Conservation (phyloP, 2,888 invertebrate species). For the Brachylomia viminalis region DNA sequence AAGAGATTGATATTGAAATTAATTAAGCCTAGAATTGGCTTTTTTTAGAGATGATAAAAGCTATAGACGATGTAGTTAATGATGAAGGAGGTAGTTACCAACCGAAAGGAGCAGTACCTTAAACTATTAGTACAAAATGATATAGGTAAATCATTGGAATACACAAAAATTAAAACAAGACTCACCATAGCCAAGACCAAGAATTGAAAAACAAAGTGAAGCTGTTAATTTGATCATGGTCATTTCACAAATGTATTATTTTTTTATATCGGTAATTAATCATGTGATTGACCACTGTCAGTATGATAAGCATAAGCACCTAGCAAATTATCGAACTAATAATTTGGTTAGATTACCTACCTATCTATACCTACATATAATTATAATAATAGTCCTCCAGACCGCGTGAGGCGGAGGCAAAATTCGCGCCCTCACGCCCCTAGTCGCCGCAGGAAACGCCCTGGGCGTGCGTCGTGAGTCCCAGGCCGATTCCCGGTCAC, state of each 20-base stretch:
- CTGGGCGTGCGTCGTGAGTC: too few relatives aligned
- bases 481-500: too few relatives aligned
- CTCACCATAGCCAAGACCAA: conserved; percentile 65
- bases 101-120: background rate
- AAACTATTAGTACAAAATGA: background rate
- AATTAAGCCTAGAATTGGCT: background rate
- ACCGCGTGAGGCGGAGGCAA: too few relatives aligned
- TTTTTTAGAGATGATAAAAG: background rate
- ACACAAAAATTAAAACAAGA: conserved; percentile 8
- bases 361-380: background rate
- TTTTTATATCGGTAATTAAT: conserved; percentile 22
- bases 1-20: background rate
- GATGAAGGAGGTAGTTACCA: background rate
- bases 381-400: too few relatives aligned
- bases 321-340: conserved; percentile 23
- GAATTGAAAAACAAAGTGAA: conserved; percentile 56
- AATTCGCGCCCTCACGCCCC: too few relatives aligned
- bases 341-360: background rate
- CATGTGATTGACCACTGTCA: background rate
- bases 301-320: conserved; percentile 45
- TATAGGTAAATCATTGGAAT: background rate
- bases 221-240: conserved; percentile 68
- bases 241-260: conserved; percentile 56
- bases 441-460: too few relatives aligned
- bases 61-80: background rate